A percentile compares a stretch with the other conserved stretches of the same genome.
Evolutionary conservation across 2,888 invertebrate species (phyloP).

Genomic region (Nebria salina): DNA sequence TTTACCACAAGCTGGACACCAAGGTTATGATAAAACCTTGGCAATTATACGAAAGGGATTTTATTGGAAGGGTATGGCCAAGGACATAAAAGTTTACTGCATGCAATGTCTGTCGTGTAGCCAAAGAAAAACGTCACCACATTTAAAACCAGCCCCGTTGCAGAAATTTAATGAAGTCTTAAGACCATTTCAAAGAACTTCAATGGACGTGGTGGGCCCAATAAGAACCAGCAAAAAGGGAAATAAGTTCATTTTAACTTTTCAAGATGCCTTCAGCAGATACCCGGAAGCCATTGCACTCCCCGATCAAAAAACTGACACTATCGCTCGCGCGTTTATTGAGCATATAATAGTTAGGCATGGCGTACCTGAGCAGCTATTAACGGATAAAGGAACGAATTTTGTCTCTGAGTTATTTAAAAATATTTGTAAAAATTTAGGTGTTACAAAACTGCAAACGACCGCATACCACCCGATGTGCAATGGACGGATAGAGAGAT

Average conservation of each 20-base stretch:
- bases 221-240: conserved; percentile 48
- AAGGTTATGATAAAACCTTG: conserved; percentile 52
- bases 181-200: conserved; percentile 49
- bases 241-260: conserved; percentile 53
- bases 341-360: conserved; percentile 51
- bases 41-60: conserved; percentile 49
- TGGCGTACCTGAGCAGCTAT: conserved; percentile 51
- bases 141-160: conserved; percentile 49
- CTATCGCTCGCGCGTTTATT: conserved; percentile 50
- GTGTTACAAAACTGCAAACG: conserved; percentile 51
- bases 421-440: conserved; percentile 50
- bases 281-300: conserved; percentile 53
- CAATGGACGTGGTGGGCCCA: conserved; percentile 54
- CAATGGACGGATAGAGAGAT: conserved; percentile 55
- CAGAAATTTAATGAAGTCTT: conserved; percentile 48
- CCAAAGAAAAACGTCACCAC: conserved; percentile 50
- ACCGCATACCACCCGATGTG: conserved; percentile 53
- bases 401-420: conserved; percentile 52
- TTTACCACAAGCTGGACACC: conserved; percentile 51
- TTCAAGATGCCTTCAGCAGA: conserved; percentile 51
- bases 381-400: conserved; percentile 53
- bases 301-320: conserved; percentile 50
- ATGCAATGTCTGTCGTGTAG: conserved; percentile 51
- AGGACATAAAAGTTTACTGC: conserved; percentile 50
- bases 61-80: conserved; percentile 51